Base-by-base conservation (phyloP, 23 tunicate genomes). In the Corella eumyota region DNA sequence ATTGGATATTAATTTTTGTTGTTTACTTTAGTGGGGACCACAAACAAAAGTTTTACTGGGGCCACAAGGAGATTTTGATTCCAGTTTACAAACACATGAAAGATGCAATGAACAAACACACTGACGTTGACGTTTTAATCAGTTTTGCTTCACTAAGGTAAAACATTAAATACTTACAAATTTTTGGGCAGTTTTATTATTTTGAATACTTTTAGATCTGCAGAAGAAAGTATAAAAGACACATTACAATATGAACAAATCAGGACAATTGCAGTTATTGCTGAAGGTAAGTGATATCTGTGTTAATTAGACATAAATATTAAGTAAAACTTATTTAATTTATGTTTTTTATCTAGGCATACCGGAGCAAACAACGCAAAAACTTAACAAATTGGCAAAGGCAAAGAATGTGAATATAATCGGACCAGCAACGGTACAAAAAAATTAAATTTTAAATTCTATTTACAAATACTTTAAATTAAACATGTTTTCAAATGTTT, bases 1-100 rank as follows among this genome's bases (percentile, higher is more conserved):
- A n/a, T n/a, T n/a, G n/a, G n/a, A n/a, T n/a, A n/a, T n/a, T n/a
- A n/a, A n/a, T n/a, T n/a, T n/a, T n/a, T n/a, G n/a, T n/a, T n/a
- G n/a, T n/a, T n/a, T n/a, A n/a, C 45, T 26, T 68, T 65, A 92
- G 98, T 23, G 98, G 78, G 37, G 98, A 92, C 55, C 98, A 92
- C 72, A 92, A 92, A 50, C 93, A 86, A 69, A 92, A 92, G 72
- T 92, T 92, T 50, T 92, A 92, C 64, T 92, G 98, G 98, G 98
- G 98, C 3, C 98, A 92, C 76, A 92, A 92, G 67, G 98, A 92
- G 70, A 83, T 92, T 34, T 65, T 92, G 48, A 83, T 92, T 36
- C 98, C 98, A 13, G 93, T 77, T 20, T 92, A 81, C 76, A 82
- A 77, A 48, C 54, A 82, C 67, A 92, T 92, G 98, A 72, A 65